These are phyloP conservation scores for Tetragonisca angustula DNA, from an alignment of 2,888 invertebrate species.

Conservation along the genomic window DNA sequence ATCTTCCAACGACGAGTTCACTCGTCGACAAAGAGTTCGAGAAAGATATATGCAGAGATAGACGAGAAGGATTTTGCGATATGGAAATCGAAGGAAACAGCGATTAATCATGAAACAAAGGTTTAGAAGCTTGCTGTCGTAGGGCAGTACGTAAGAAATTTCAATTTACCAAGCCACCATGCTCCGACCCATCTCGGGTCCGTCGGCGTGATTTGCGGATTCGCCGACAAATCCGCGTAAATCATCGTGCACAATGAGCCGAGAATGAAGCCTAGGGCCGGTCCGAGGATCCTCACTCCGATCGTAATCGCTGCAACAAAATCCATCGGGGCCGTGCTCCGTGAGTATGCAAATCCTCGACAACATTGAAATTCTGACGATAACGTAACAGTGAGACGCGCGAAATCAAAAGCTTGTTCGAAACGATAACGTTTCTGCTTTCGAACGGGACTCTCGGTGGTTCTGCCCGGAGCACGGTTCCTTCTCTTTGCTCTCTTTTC, in stretches of 20 bases:
- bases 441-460: background rate
- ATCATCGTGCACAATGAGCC: constrained; percentile 95
- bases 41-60: too few relatives aligned
- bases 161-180: constrained; percentile 95
- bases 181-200: constrained; percentile 98
- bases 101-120: background rate
- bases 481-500: background rate
- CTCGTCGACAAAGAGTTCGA: too few relatives aligned
- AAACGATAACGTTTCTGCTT: background rate
- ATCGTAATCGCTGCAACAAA: constrained; percentile 92
- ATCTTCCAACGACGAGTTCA: too few relatives aligned
- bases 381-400: background rate
- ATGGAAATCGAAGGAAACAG: background rate
- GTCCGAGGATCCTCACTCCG: constrained; percentile 95
- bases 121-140: background rate
- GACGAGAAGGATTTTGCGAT: background rate
- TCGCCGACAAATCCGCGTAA: constrained; percentile 91
- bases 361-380: background rate
- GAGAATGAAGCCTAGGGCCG: constrained; percentile 94
- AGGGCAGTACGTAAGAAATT: constrained; percentile 5
- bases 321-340: background rate
- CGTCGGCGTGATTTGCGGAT: constrained; percentile 90
- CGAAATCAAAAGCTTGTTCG: background rate
- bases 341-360: constrained; percentile 3
- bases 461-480: background rate